A percentile compares a stretch with the other conserved stretches of the same genome.
Evolutionary conservation across 1,140 invertebrate genomes (phyloP).

Genomic region (Drosophila gunungcola): DNA sequence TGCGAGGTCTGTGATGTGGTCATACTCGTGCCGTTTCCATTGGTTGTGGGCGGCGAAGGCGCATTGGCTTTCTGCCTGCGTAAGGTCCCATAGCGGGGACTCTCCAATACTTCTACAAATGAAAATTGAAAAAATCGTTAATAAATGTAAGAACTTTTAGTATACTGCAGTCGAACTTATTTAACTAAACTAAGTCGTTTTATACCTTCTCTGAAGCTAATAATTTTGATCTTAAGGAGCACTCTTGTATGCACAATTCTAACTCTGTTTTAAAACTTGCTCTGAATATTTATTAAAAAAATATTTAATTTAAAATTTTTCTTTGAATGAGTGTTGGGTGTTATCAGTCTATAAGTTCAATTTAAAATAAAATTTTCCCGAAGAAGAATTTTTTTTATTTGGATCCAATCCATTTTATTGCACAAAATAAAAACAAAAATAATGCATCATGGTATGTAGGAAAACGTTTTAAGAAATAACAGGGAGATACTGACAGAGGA

Average conservation of each 20-base stretch:
- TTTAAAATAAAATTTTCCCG: no score
- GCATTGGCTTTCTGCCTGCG: constrained; percentile 74
- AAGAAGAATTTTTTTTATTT: no score
- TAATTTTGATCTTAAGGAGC: no score
- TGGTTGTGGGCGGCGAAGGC: constrained; percentile 74
- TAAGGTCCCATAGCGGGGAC: constrained; percentile 78
- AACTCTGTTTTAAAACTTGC: no score
- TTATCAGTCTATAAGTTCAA: no score
- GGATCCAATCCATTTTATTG: constrained; percentile 16
- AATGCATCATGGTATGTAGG: background rate
- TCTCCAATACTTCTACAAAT: constrained; percentile 69
- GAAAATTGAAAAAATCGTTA: background rate
- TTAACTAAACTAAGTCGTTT: background rate
- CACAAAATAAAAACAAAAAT: constrained; percentile 9
- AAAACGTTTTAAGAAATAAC: background rate
- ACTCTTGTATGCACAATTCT: no score
- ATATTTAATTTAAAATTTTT: no score
- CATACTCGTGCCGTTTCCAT: constrained; percentile 56
- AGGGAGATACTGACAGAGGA: background rate
- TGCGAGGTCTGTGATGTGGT: constrained; percentile 54
- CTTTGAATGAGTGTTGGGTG: no score
- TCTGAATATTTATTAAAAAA: no score
- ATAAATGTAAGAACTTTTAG: background rate
- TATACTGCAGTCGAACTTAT: background rate
- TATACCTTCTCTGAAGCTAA: no score